These are phyloP conservation scores for Serilophus lunatus DNA, from an alignment of 2,113 vertebrate genomes.

Conservation along the genomic window DNA sequence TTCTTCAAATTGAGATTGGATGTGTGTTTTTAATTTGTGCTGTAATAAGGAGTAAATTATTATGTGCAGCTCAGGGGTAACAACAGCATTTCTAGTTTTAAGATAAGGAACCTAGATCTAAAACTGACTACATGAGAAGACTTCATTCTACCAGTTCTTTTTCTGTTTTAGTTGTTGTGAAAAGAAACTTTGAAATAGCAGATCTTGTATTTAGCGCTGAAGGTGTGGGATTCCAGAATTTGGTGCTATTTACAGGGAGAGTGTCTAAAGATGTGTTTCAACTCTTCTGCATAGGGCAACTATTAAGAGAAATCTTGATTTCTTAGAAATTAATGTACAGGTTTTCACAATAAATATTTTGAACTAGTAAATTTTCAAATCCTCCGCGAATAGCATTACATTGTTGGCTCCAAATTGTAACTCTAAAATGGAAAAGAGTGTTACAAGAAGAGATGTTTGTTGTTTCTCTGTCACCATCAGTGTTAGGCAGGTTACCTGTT, in stretches of 20 bases:
- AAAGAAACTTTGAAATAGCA: neutral
- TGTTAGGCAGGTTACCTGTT: neutral
- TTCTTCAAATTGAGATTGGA: neutral
- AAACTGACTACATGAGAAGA: neutral
- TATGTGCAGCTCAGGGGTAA: accelerated
- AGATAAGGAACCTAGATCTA: neutral
- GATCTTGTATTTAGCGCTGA: neutral
- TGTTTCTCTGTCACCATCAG: neutral
- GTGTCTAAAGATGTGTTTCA: neutral
- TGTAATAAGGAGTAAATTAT: neutral
- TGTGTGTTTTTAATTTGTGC: neutral
- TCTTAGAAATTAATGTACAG: neutral
- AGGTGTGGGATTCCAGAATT: neutral
- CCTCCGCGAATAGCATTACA: neutral
- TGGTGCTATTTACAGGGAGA: neutral
- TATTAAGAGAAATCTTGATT: neutral
- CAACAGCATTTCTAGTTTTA: neutral
- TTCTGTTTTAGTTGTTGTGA: neutral
- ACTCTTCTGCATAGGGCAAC: neutral
- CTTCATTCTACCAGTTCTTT: neutral
- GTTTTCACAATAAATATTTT: conserved; percentile 45
- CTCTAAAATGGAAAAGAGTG: neutral
- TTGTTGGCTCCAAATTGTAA: neutral
- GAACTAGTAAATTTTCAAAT: neutral
- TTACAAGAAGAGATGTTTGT: neutral